Conservation (phyloP, 1,140 invertebrate genomes). For the Leptoteleia sp. region DNA sequence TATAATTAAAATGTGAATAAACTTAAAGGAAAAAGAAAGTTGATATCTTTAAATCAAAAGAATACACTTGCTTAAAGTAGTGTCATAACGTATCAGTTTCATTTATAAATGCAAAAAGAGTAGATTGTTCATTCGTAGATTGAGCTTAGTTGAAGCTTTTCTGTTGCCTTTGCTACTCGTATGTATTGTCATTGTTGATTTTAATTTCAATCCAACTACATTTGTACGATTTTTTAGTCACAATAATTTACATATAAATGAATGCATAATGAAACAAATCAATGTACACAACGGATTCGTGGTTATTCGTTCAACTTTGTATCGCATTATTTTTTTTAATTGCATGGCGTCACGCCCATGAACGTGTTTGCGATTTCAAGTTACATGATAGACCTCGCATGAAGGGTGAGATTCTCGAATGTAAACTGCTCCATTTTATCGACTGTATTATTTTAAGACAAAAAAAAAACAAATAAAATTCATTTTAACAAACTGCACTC, state of each 20-base stretch:
- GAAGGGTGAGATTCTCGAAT: conserved; percentile 63
- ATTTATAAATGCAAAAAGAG: not conserved
- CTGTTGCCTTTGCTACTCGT: conserved; percentile 12
- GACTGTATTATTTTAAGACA: conserved; percentile 1
- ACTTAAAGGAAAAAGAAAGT: too few relatives aligned
- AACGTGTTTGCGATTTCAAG: not conserved
- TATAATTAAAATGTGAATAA: too few relatives aligned
- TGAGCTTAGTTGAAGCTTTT: conserved; percentile 10
- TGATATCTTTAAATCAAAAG: too few relatives aligned
- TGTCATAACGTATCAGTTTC: not conserved
- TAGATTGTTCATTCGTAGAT: not conserved
- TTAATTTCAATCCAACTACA: too few relatives aligned
- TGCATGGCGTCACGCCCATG: conserved; percentile 45
- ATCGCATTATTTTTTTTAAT: conserved; percentile 30
- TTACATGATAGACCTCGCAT: conserved; percentile 42
- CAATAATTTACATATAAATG: too few relatives aligned
- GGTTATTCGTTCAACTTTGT: too few relatives aligned
- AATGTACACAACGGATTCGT: too few relatives aligned
- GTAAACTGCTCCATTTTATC: conserved; percentile 20
- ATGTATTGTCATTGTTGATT: too few relatives aligned
- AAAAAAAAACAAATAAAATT: too few relatives aligned
- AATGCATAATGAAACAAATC: too few relatives aligned
- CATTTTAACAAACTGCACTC: conserved; percentile 5
- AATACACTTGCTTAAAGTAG: not conserved
- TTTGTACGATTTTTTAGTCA: too few relatives aligned